Percentiles rank a stretch among this genome's conserved stretches.
phyloP scores from a whole-genome alignment of 2,113 vertebrate species.

The Odocoileus virginianus region DNA sequence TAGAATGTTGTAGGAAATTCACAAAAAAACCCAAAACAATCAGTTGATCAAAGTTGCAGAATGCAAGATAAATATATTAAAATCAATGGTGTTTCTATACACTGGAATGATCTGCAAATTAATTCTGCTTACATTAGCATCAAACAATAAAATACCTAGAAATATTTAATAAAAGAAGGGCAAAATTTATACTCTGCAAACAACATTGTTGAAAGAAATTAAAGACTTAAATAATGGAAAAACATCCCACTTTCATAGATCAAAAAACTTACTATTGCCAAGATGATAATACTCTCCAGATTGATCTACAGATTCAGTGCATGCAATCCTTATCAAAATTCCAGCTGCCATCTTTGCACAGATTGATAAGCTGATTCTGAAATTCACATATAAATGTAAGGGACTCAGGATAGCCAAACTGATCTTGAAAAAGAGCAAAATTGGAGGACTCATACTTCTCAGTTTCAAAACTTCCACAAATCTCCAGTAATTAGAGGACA shows the following conservation, averaged over 20 bases:
- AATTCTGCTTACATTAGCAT: background rate
- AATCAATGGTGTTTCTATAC: background rate
- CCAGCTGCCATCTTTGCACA: background rate
- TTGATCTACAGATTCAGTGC: background rate
- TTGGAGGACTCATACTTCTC: background rate
- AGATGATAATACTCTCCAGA: background rate
- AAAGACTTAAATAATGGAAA: background rate
- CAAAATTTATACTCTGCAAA: background rate
- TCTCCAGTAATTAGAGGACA: background rate
- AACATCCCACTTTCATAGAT: background rate
- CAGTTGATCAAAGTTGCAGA: background rate
- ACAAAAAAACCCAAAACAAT: background rate
- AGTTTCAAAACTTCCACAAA: background rate
- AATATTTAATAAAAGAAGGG: background rate
- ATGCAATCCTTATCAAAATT: background rate
- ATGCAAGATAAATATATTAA: background rate
- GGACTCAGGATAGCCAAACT: background rate
- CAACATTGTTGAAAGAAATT: background rate
- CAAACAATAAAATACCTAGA: background rate
- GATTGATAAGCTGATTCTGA: background rate
- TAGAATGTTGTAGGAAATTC: background rate
- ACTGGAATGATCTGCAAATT: background rate
- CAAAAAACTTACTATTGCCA: background rate
- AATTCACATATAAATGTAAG: background rate
- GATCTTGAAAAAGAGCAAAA: background rate